Base-by-base conservation (phyloP, 2,113 vertebrate genomes). In the Notothenia rossii region DNA sequence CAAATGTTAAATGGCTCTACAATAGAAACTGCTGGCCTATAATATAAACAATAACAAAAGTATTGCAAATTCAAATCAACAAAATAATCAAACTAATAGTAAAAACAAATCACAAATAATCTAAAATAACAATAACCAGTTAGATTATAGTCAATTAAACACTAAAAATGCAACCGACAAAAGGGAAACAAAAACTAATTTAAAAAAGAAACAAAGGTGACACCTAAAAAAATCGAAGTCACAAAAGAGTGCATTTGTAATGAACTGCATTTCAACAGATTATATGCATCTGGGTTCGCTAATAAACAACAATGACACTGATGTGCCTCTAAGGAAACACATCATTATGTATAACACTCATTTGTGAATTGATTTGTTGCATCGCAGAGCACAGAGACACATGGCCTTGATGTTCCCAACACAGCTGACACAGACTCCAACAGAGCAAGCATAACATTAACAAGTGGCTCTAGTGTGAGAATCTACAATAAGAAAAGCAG, bases 301-400 rank as follows among this genome's bases (percentile, higher is more conserved):
- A 79, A 81, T 56, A 79, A 81, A 76, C 70, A 59, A 22, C 60
- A 83, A 60, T 75, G 67, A 81, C 75, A 75, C 68, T 76, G 71
- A 73, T 58, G 61, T 67, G 51, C 50, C 51, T 63, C 65, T 66
- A 70, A 64, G 63, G 48, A 76, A 60, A 76, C 15, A 43, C 66
- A 75, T 84, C 59, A 79, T 79, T 73, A 64, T 51, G 61, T 17
- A 43, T 70, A n/a, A 63, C 29, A 77, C 20, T 78, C 64, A 67
- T 88, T 83, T 91, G 81, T 71, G 66, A 63, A 76, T 75, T 73
- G 85, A 88, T 88, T 81, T 78, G 65, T 69, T 85, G 82, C 72
- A 76, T 36, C 20, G 2, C 50, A 56, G 62, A 79, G 65, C 56
- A 48, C 36, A 75, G 51, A 82, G 61, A 63, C 48, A 29, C 25